Evolutionary conservation across 1,140 invertebrate species (phyloP).

Genomic region (Cydia strobilella): DNA sequence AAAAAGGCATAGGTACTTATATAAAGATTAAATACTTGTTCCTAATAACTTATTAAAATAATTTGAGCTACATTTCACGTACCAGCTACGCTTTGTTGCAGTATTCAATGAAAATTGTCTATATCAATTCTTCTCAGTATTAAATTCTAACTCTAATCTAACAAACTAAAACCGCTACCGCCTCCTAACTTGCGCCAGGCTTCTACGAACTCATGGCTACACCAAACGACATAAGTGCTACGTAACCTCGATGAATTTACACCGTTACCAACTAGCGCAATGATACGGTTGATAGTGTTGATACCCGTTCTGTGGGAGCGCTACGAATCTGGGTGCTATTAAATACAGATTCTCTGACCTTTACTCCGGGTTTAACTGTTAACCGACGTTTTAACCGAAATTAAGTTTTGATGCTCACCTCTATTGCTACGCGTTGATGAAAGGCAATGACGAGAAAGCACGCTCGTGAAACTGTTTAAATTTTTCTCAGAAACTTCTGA

Average conservation of each 20-base stretch:
- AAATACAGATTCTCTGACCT: conserved; percentile 27
- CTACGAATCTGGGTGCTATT: conserved; percentile 13
- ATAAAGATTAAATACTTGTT: too few species aligned
- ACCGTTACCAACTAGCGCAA: not conserved
- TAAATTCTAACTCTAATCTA: not conserved
- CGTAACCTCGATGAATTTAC: not conserved
- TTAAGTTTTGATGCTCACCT: conserved; percentile 5
- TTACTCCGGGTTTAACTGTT: conserved; percentile 19
- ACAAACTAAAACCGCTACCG: conserved; percentile 14
- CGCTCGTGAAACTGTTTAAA: not conserved
- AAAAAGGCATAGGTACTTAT: too few species aligned
- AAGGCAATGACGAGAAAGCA: not conserved
- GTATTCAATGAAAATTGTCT: too few species aligned
- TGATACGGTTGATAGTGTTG: conserved; percentile 40
- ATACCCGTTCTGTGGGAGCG: conserved; percentile 48
- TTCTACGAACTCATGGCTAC: not conserved
- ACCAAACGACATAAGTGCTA: not conserved
- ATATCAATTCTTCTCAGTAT: too few species aligned
- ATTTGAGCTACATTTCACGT: too few species aligned
- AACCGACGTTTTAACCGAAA: conserved; percentile 12
- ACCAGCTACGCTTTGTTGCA: too few species aligned
- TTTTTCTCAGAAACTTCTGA: not conserved
- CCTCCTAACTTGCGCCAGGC: conserved; percentile 25
- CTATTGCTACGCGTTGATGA: not conserved
- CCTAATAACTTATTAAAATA: too few species aligned